Evolutionary conservation across 2,797 vertebrate species (phyloP).

Genomic region (Phataginus tetradactyla): DNA sequence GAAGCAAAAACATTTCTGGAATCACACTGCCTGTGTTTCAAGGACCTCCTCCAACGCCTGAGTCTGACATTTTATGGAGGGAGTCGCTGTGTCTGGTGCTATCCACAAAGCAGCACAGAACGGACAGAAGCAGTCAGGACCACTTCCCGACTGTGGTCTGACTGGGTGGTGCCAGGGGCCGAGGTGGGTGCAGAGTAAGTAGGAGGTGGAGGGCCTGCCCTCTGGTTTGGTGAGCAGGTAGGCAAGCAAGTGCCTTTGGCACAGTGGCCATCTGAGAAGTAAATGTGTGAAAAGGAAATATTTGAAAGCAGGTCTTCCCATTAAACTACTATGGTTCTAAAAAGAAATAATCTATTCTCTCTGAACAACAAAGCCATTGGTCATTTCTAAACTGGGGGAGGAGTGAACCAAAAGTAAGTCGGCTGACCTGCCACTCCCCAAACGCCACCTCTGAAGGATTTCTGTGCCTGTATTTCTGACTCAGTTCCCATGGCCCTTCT

Average conservation of each 20-base stretch:
- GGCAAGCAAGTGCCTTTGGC: not conserved
- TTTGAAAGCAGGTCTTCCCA: not conserved
- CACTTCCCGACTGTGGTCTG: fast-evolving
- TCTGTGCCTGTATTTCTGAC: not conserved
- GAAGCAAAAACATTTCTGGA: not conserved
- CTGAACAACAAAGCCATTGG: not conserved
- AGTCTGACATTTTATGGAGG: not conserved
- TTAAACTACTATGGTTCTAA: not conserved
- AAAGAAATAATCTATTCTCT: not conserved
- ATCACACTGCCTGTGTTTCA: fast-evolving
- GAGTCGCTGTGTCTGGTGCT: fast-evolving
- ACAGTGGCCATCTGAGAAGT: not conserved
- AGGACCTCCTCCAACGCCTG: not conserved
- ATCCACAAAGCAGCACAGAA: not conserved
- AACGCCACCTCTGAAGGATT: not conserved
- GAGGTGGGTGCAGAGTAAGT: not conserved
- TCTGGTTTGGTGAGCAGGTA: not conserved
- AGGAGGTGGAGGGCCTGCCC: not conserved
- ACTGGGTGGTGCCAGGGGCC: fast-evolving
- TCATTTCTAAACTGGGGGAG: not conserved
- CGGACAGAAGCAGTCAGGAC: fast-evolving
- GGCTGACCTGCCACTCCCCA: not conserved
- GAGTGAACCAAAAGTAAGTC: fast-evolving
- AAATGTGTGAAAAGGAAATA: not conserved
- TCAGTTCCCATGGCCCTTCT: not conserved